Evolutionary conservation across 1,140 invertebrate species (phyloP).

Genomic region (Aphelenchoides besseyi): DNA sequence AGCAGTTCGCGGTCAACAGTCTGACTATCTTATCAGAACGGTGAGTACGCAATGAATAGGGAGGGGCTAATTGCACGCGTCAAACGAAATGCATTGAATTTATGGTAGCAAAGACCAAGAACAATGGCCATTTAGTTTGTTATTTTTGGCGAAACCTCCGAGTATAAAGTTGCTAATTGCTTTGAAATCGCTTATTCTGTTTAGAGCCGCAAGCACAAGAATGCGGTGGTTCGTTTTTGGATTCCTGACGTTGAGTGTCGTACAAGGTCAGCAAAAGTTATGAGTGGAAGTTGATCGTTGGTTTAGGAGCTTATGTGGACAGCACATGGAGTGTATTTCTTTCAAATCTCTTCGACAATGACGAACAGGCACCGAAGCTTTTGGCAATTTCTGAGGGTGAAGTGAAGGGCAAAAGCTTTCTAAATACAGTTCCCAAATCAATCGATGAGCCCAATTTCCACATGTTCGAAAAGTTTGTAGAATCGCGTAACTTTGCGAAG

Average conservation of each 20-base stretch:
- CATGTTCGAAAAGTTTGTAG: constrained; percentile 10
- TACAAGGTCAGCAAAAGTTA: neutral
- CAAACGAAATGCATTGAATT: too few relatives aligned
- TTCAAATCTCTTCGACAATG: constrained; percentile 11
- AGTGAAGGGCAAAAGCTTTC: neutral
- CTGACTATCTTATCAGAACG: too few relatives aligned
- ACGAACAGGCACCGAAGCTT: constrained; percentile 4
- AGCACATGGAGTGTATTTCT: constrained; percentile 1
- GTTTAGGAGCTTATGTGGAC: neutral
- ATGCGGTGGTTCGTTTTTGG: neutral
- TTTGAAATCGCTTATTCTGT: neutral
- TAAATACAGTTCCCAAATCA: neutral
- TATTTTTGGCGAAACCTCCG: neutral
- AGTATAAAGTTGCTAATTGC: neutral
- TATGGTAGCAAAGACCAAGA: neutral
- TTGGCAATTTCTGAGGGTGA: neutral
- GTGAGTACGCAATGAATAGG: too few relatives aligned
- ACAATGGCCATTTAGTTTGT: neutral
- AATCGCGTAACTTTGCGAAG: constrained; percentile 10
- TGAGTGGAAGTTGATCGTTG: neutral
- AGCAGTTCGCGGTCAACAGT: too few relatives aligned
- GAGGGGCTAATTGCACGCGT: too few relatives aligned
- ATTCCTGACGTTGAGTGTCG: neutral
- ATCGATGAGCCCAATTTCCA: neutral
- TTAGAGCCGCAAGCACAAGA: too few relatives aligned